A percentile compares a stretch with the other conserved stretches of the same genome.
Evolutionary conservation across 2,888 invertebrate species (phyloP).

Genomic region (Agrotis ipsilon): DNA sequence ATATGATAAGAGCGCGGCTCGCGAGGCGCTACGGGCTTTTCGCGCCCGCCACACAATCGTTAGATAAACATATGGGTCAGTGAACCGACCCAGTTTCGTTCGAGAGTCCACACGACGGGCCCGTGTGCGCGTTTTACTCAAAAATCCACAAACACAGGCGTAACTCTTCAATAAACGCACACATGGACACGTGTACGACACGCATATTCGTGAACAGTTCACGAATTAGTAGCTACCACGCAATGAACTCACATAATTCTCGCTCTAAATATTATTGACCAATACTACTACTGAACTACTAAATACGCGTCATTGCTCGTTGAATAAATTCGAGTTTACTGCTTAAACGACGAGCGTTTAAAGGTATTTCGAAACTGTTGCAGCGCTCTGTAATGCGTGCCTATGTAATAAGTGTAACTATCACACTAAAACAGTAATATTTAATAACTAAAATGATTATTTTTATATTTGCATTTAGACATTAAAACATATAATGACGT

Average conservation of each 20-base stretch:
- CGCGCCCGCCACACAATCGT: slow-evolving; percentile 84
- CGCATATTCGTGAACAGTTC: slow-evolving; percentile 58
- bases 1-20: slow-evolving; percentile 75
- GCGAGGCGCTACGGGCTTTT: slow-evolving; percentile 75
- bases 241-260: slow-evolving; percentile 68
- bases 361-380: slow-evolving; percentile 53
- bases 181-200: slow-evolving; percentile 59
- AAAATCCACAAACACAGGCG: slow-evolving; percentile 78
- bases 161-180: slow-evolving; percentile 75
- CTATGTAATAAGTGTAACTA: slow-evolving; percentile 46
- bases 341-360: slow-evolving; percentile 47
- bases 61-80: slow-evolving; percentile 91
- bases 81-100: slow-evolving; percentile 90
- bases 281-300: slow-evolving; percentile 25
- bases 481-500: neutral
- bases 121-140: slow-evolving; percentile 82
- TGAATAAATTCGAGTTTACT: slow-evolving; percentile 59
- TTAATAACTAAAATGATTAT: slow-evolving; percentile 8
- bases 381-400: slow-evolving; percentile 40
- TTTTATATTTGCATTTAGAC: neutral
- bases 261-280: slow-evolving; percentile 64
- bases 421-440: slow-evolving; percentile 23
- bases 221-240: slow-evolving; percentile 61
- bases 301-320: slow-evolving; percentile 61
- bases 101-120: slow-evolving; percentile 74